Percentiles rank a stretch among this genome's conserved stretches.
phyloP scores from a whole-genome alignment of 2,113 vertebrate species.

The Lipophrys pholis region DNA sequence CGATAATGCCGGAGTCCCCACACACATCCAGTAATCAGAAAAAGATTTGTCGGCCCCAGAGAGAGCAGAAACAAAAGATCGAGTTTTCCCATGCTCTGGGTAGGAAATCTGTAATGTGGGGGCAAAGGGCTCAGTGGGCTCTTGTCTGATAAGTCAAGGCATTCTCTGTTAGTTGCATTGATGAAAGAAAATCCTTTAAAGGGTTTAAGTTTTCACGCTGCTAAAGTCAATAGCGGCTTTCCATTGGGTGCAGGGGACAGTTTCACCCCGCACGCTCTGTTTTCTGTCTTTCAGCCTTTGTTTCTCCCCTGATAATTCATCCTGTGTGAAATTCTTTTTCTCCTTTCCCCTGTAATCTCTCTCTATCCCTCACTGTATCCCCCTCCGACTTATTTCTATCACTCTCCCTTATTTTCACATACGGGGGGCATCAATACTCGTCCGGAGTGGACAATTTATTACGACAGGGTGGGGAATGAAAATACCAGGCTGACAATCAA shows the following conservation, averaged over 20 bases:
- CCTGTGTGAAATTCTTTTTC: conserved; percentile 34
- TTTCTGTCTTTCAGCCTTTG: conserved; percentile 25
- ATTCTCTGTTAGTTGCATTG: conserved; percentile 64
- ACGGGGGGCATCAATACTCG: conserved; percentile 68
- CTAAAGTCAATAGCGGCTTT: conserved; percentile 60
- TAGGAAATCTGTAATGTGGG: conserved; percentile 76
- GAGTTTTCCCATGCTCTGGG: conserved; percentile 57
- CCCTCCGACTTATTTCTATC: conserved; percentile 47
- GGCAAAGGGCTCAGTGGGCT: conserved; percentile 66
- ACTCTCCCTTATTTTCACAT: conserved; percentile 42
- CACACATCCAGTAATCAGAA: conserved; percentile 57
- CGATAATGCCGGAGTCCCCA: conserved; percentile 30
- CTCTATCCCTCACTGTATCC: conserved; percentile 38
- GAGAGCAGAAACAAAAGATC: conserved; percentile 62
- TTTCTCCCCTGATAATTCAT: conserved; percentile 44
- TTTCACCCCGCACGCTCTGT: conserved; percentile 28
- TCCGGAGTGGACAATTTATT: conserved; percentile 69
- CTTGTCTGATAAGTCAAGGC: conserved; percentile 66
- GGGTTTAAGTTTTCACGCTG: conserved; percentile 65
- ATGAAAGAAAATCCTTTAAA: conserved; percentile 69
- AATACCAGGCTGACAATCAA: conserved; percentile 75
- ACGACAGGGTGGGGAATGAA: conserved; percentile 59
- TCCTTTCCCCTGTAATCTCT: conserved; percentile 22
- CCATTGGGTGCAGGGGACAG: conserved; percentile 18
- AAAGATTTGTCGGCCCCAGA: conserved; percentile 46